These are phyloP conservation scores for Neopipo cinnamomea DNA, from an alignment of 2,113 vertebrate genomes.

Conservation along the genomic window DNA sequence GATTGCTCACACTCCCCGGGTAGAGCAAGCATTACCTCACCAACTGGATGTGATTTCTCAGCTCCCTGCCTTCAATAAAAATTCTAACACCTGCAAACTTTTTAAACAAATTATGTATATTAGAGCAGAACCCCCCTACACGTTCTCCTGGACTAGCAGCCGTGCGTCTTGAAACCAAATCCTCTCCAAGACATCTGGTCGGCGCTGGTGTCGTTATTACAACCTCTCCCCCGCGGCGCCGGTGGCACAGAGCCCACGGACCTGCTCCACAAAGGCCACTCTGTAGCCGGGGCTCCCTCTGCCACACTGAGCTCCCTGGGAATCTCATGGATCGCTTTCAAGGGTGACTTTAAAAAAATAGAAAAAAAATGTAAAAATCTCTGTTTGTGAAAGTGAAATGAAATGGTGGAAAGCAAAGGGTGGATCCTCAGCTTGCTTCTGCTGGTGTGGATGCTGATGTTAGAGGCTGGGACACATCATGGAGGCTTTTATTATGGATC, in stretches of 20 bases:
- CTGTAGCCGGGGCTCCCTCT: neutral
- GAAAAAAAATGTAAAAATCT: neutral
- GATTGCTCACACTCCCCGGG: neutral
- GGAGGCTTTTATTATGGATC: neutral
- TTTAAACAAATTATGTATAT: conserved; percentile 38
- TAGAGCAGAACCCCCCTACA: neutral
- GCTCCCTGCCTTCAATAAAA: conserved; percentile 54
- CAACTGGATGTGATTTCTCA: neutral
- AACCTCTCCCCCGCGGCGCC: neutral
- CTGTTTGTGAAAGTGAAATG: neutral
- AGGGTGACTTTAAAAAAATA: neutral
- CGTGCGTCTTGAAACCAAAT: conserved; percentile 21
- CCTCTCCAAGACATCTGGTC: conserved; percentile 33
- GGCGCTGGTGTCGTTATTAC: conserved; percentile 1
- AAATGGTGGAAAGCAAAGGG: neutral
- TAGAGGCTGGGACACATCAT: neutral
- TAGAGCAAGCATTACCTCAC: conserved; percentile 43
- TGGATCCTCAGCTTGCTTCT: neutral
- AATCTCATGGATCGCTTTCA: neutral
- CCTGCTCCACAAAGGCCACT: conserved; percentile 27
- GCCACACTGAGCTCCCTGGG: neutral
- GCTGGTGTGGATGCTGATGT: too few relatives aligned
- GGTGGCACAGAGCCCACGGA: neutral
- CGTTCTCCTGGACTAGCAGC: neutral
- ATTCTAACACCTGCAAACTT: conserved; percentile 60